Base-by-base conservation (phyloP, 2,888 invertebrate genomes). In the Sphaerophoria rueppellii region DNA sequence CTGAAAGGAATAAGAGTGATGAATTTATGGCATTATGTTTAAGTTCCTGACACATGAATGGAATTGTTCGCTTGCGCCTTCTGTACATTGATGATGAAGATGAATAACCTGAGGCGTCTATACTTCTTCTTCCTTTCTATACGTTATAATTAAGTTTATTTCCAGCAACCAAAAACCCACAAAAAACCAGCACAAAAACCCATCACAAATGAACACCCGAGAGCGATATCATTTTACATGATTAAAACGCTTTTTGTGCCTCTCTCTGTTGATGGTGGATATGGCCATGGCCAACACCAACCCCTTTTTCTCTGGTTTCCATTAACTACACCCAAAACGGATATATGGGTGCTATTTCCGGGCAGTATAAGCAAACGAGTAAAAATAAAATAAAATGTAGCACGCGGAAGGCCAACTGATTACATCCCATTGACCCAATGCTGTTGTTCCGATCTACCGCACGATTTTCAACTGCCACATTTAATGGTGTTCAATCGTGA, bases 351-450 rank as follows among this genome's bases (percentile, higher is more conserved):
- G 46, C 58, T 76, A 61, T 81, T 50, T 71, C 75, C 48, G 46
- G 46, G 5, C 32, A 54, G 32, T 52, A 12, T 7, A 24, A 37
- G 9, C 43, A 54, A 72, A 60, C 52, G 37, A 61, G 24, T 43
- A 43, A 54, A 46, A 65, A 16, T 24, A 40, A 32, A 12, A 52
- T 46, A 79, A 60, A 60, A 46, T 55, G 24, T 55, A 34, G 6
- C n/a, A 37, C 4, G 35, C 37, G 11, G 48, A 50, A 11, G 50
- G 34, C 52, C 46, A 75, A 65, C 63, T 79, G 70, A 80, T 83
- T 83, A 80, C 67, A 80, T 72, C 71, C 24, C 58, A 83, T 71
- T 74, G 75, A 54, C 32, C 54, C 40, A 61, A 77, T 77, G 48
- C 46, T 67, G 55, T 50, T 48, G 70, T 58, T 54, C 34, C 46